Evolutionary conservation across 2,113 vertebrate species (phyloP), one percentile per base, ranked within the genome.

Genomic region (Caranx ignobilis): DNA sequence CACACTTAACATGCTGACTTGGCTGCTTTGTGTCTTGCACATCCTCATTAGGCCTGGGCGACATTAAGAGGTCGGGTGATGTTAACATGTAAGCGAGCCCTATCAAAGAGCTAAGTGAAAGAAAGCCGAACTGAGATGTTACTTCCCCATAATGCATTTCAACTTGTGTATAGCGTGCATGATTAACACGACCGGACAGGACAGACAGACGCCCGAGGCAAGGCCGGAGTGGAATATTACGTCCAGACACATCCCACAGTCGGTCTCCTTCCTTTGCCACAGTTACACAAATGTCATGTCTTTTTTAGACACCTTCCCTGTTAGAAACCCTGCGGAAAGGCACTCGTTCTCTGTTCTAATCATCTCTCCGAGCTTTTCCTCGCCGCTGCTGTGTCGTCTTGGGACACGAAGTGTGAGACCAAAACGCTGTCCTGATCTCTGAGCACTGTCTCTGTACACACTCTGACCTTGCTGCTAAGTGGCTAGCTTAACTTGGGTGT

Each of bases 401-500:
- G 12, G 41, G 32, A 19, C 72, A 45, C 32, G 13, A 55, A 32
- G 11, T 47, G 19, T 71, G 16, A 63, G 41, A 60, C 39, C 57
- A 48, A 0, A 21, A 18, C 52, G 59, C 45, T 41, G 35, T 60
- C 39, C 56, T 67, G 59, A 37, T 74, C 31, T 66, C 34, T 66
- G 52, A 32, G 47, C 43, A 31, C 63, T 55, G 52, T 52, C 66
- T 75, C 47, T 26, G 16, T 9, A 31, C 48, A 48, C 10, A 19
- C 64, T 60, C 41, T 84, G 79, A 90, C 87, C 90, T 90, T 88
- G 81, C n/a, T 79, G 72, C 10, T 60, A 68, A 82, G 75, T 61
- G 75, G 61, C 56, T 71, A 35, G 61, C 15, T 72, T 16, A 57
- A 31, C 34, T 18, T 31, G 45, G 74, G 80, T 69, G 84, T 85